Conservation (phyloP, 1,140 invertebrate species). For the Drosophila obscura region DNA sequence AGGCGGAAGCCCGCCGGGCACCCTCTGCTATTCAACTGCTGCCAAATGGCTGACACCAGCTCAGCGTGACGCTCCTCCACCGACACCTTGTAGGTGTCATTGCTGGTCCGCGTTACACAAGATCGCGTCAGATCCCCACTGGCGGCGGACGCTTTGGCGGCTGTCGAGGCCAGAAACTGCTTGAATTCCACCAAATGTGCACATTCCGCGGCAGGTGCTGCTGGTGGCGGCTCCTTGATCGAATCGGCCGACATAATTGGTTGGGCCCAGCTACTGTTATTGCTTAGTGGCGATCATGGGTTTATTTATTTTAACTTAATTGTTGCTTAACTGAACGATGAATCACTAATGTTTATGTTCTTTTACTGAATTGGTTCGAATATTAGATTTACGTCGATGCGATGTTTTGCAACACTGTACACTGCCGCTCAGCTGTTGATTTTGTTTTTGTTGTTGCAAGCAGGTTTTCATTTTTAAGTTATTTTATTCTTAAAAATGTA, state of each 20-base stretch:
- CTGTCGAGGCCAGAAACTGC: conserved; percentile 43
- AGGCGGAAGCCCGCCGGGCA: conserved; percentile 68
- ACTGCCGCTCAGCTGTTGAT: conserved; percentile 54
- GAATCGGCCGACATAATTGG: conserved; percentile 51
- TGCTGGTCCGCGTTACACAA: conserved; percentile 73
- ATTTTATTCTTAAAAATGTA: conserved; percentile 12
- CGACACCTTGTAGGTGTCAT: conserved; percentile 72
- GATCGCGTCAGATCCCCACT: conserved; percentile 38
- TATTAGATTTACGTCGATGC: too few species aligned
- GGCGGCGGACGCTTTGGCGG: conserved; percentile 29
- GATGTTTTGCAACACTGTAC: too few species aligned
- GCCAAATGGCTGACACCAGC: conserved; percentile 65
- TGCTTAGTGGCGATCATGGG: conserved; percentile 37
- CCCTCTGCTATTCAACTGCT: conserved; percentile 36
- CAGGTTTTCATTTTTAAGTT: conserved; percentile 39
- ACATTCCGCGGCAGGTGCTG: conserved; percentile 50
- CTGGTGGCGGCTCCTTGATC: too few species aligned
- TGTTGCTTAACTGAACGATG: conserved; percentile 51
- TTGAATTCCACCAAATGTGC: conserved; percentile 62
- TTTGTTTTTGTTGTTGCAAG: conserved; percentile 64
- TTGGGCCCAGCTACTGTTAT: conserved; percentile 33
- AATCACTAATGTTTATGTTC: conserved; percentile 69
- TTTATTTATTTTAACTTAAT: conserved; percentile 34
- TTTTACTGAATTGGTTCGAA: conserved; percentile 40
- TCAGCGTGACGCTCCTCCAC: conserved; percentile 62